A percentile compares a stretch with the other conserved stretches of the same genome.
Evolutionary conservation across 2,888 invertebrate species (phyloP).

Genomic region (Oscheius sp.): DNA sequence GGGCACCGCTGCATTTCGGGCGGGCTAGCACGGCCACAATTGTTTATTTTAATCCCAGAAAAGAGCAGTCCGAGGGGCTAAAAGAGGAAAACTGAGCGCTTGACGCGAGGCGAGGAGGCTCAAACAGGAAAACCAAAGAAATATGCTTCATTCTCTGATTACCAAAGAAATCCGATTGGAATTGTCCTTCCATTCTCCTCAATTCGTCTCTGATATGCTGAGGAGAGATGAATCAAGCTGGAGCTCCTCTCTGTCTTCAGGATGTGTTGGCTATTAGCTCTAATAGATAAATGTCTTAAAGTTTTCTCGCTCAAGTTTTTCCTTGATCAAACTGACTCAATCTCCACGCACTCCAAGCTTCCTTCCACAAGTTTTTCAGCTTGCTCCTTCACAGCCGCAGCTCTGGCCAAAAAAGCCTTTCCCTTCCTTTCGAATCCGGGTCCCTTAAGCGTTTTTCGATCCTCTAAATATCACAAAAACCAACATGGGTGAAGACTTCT

Average conservation of each 20-base stretch:
- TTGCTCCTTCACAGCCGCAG: not conserved
- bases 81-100: not conserved
- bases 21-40: not conserved
- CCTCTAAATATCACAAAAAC: no score
- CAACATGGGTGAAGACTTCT: not conserved
- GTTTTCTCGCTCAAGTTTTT: not conserved
- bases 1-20: slow-evolving; percentile 28
- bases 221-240: not conserved
- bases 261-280: not conserved
- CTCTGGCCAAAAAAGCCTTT: not conserved
- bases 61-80: not conserved
- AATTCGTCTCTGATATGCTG: not conserved
- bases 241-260: not conserved
- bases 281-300: slow-evolving; percentile 10
- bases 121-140: not conserved
- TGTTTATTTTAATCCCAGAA: slow-evolving; percentile 29
- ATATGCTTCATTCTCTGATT: no score
- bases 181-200: not conserved
- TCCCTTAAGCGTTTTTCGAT: not conserved
- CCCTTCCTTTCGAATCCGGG: not conserved
- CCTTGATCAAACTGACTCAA: not conserved
- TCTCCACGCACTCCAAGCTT: not conserved
- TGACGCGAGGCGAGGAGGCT: not conserved
- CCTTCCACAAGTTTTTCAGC: not conserved
- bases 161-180: slow-evolving; percentile 21